These are phyloP conservation scores for Zaprionus lineosus DNA, from an alignment of 2,888 invertebrate species.

Conservation along the genomic window DNA sequence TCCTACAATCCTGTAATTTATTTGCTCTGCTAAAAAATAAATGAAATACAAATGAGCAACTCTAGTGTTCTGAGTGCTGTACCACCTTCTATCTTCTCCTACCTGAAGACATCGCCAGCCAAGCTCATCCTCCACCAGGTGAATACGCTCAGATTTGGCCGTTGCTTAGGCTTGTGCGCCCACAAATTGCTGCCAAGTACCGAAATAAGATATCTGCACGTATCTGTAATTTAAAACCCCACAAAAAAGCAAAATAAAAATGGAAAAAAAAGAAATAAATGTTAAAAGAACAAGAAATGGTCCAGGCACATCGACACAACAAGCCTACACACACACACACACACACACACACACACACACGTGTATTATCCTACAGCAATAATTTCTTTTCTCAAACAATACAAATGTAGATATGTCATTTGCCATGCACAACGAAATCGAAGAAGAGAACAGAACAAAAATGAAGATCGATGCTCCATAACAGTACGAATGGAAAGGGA, in stretches of 20 bases:
- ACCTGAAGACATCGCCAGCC: slow-evolving; percentile 54
- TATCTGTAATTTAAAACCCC: slow-evolving; percentile 74
- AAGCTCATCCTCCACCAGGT: slow-evolving; percentile 54
- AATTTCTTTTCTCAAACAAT: slow-evolving; percentile 68
- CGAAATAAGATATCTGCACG: slow-evolving; percentile 79
- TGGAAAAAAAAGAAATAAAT: slow-evolving; percentile 25
- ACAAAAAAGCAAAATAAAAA: slow-evolving; percentile 33
- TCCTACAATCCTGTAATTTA: too few species aligned
- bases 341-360: slow-evolving; percentile 19
- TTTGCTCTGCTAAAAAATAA: too few species aligned
- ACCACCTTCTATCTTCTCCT: slow-evolving; percentile 28
- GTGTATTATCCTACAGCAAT: slow-evolving; percentile 65
- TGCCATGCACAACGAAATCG: slow-evolving; percentile 65
- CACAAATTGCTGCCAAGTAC: slow-evolving; percentile 46
- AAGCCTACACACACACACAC: slow-evolving; percentile 28
- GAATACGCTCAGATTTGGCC: slow-evolving; percentile 29
- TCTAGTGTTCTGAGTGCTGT: slow-evolving; percentile 25
- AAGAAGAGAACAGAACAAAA: slow-evolving; percentile 49
- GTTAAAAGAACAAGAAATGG: slow-evolving; percentile 32
- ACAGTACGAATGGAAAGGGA: slow-evolving; percentile 46
- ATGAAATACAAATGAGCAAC: slow-evolving; percentile 53
- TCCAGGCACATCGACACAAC: slow-evolving; percentile 34
- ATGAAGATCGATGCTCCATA: slow-evolving; percentile 72
- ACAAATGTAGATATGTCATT: slow-evolving; percentile 73
- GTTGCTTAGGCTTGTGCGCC: slow-evolving; percentile 45